Conservation (phyloP, 1,140 invertebrate species). For the Listronotus bonariensis region DNA sequence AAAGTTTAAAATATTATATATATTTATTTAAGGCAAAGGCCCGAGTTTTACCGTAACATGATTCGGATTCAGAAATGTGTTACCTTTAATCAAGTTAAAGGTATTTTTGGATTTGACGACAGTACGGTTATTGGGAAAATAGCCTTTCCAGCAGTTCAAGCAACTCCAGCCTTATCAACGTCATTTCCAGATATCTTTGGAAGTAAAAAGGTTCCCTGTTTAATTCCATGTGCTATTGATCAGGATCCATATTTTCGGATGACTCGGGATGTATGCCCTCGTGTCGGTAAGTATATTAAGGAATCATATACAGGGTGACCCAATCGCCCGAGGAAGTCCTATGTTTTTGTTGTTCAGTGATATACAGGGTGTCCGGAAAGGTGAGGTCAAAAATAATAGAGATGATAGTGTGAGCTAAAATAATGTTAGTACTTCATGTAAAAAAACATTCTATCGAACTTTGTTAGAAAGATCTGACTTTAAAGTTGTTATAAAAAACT, state of each 20-base stretch:
- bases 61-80: slow-evolving; percentile 89
- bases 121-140: slow-evolving; percentile 97
- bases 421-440: too few species aligned
- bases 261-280: slow-evolving; percentile 95
- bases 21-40: slow-evolving; percentile 76
- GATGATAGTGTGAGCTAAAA: too few species aligned
- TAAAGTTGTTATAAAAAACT: too few species aligned
- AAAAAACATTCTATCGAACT: too few species aligned
- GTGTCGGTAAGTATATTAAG: slow-evolving; percentile 60
- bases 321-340: too few species aligned
- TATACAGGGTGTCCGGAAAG: too few species aligned
- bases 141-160: slow-evolving; percentile 94
- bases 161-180: slow-evolving; percentile 90
- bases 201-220: slow-evolving; percentile 81
- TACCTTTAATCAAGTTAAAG: slow-evolving; percentile 94
- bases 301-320: too few species aligned
- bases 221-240: slow-evolving; percentile 99
- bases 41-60: slow-evolving; percentile 92
- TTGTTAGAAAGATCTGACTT: too few species aligned
- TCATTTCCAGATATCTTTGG: slow-evolving; percentile 97
- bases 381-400: too few species aligned
- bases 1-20: too few species aligned
- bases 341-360: too few species aligned
- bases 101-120: slow-evolving; percentile 97
- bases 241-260: slow-evolving; percentile 99